Evolutionary conservation across 2,113 vertebrate species (phyloP).

Genomic region (Gobio gobio): DNA sequence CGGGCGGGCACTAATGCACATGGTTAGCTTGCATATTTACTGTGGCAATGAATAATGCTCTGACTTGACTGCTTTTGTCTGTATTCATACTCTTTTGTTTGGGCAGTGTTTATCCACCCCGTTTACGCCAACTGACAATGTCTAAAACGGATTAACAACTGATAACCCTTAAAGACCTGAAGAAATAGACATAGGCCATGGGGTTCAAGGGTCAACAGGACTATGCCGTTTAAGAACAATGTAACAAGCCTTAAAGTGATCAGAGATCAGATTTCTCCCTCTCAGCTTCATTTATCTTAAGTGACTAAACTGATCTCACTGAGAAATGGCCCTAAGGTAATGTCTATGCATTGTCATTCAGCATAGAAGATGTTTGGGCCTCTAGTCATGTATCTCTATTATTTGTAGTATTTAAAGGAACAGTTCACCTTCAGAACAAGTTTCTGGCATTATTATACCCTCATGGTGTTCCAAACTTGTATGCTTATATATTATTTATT

Average conservation of each 20-base stretch:
- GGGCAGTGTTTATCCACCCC: background rate
- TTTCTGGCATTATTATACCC: no score
- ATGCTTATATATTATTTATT: no score
- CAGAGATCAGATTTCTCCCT: slow-evolving; percentile 29
- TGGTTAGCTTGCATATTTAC: background rate
- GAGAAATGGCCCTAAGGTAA: background rate
- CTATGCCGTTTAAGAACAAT: background rate
- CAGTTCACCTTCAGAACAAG: no score
- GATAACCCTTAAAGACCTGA: slow-evolving; percentile 36
- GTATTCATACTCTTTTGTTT: slow-evolving; percentile 30
- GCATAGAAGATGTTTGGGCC: background rate
- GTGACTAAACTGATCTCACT: background rate
- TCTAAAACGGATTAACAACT: slow-evolving; percentile 1
- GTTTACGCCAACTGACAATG: slow-evolving; percentile 19
- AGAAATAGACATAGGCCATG: slow-evolving; percentile 19
- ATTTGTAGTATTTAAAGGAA: no score
- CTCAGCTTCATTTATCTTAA: slow-evolving; percentile 11
- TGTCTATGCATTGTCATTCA: background rate
- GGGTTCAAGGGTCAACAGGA: background rate
- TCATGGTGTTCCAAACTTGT: no score
- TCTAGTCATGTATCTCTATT: no score
- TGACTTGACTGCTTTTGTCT: slow-evolving; percentile 13
- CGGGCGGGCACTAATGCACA: no score
- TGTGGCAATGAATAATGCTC: slow-evolving; percentile 10
- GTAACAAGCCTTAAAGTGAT: background rate